Conservation (phyloP, 1,140 invertebrate genomes). For the Anoplophora glabripennis region DNA sequence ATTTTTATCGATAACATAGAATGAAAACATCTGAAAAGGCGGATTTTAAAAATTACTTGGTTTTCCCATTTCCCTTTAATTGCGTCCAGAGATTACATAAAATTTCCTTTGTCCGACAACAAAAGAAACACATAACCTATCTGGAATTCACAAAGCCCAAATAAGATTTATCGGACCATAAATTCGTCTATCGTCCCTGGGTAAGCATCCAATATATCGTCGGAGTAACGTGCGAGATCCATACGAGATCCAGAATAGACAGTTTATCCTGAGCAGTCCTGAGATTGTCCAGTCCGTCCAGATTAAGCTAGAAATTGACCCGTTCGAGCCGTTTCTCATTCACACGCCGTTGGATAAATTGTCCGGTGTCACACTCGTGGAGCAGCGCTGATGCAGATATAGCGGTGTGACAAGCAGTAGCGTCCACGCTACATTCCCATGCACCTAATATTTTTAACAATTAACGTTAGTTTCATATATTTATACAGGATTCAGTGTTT, state of each 20-base stretch:
- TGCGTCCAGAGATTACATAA: not conserved
- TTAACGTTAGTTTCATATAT: too few relatives aligned
- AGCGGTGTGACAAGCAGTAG: too few relatives aligned
- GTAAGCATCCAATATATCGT: constrained; percentile 43
- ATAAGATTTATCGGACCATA: constrained; percentile 33
- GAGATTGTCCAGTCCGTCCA: constrained; percentile 38
- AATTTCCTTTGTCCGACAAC: constrained; percentile 17
- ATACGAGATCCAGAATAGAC: constrained; percentile 18
- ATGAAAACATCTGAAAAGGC: too few relatives aligned
- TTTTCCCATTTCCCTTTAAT: too few relatives aligned
- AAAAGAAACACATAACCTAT: constrained; percentile 23
- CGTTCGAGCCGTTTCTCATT: constrained; percentile 47
- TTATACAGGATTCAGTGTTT: too few relatives aligned
- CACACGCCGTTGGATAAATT: constrained; percentile 46
- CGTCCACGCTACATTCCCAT: too few relatives aligned
- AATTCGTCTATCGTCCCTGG: constrained; percentile 33
- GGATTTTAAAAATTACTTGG: too few relatives aligned
- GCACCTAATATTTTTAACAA: too few relatives aligned
- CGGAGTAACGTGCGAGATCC: constrained; percentile 28
- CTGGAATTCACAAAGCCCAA: constrained; percentile 19
- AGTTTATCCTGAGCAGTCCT: constrained; percentile 32
- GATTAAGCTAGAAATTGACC: constrained; percentile 47
- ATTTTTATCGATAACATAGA: too few relatives aligned
- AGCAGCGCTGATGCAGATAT: too few relatives aligned
- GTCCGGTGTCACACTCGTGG: constrained; percentile 40